A percentile compares a stretch with the other conserved stretches of the same genome.
Evolutionary conservation across 2,888 invertebrate genomes (phyloP).

Genomic region (Aphelenchoides bicaudatus): DNA sequence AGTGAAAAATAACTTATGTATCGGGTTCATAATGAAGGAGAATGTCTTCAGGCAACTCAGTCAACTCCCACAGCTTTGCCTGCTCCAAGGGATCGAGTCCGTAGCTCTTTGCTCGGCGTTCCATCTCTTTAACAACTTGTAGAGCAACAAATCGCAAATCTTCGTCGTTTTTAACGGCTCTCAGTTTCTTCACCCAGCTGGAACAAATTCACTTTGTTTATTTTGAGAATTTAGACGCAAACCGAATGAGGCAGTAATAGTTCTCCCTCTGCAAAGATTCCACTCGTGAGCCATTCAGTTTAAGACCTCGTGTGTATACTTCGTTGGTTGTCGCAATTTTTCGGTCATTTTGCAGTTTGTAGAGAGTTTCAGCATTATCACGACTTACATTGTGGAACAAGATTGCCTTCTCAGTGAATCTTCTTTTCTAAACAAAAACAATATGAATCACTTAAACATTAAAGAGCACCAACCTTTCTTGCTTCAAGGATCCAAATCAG

Average conservation of each 20-base stretch:
- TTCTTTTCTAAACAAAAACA: background rate
- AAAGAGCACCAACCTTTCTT: background rate
- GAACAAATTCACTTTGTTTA: background rate
- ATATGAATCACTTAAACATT: background rate
- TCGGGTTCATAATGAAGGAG: slow-evolving; percentile 8
- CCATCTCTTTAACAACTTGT: slow-evolving; percentile 1
- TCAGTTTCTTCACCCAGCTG: slow-evolving; percentile 6
- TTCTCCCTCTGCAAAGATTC: background rate
- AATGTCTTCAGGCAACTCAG: slow-evolving; percentile 6
- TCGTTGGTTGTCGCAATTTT: slow-evolving; percentile 7
- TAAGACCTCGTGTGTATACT: slow-evolving; percentile 1
- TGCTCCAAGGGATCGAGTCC: slow-evolving; percentile 3
- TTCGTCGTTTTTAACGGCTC: background rate
- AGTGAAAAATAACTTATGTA: background rate
- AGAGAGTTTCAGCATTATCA: slow-evolving; percentile 1
- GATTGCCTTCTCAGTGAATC: slow-evolving; percentile 7
- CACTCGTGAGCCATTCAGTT: background rate
- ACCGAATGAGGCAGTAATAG: background rate
- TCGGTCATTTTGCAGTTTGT: background rate
- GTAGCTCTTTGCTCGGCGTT: background rate
- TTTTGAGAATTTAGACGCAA: background rate
- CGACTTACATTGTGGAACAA: background rate
- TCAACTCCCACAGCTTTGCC: background rate
- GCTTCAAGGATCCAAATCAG: background rate
- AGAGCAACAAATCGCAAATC: background rate